These are phyloP conservation scores for Hydrocynus forskahlii DNA, from an alignment of 2,797 vertebrate genomes.

Conservation along the genomic window DNA sequence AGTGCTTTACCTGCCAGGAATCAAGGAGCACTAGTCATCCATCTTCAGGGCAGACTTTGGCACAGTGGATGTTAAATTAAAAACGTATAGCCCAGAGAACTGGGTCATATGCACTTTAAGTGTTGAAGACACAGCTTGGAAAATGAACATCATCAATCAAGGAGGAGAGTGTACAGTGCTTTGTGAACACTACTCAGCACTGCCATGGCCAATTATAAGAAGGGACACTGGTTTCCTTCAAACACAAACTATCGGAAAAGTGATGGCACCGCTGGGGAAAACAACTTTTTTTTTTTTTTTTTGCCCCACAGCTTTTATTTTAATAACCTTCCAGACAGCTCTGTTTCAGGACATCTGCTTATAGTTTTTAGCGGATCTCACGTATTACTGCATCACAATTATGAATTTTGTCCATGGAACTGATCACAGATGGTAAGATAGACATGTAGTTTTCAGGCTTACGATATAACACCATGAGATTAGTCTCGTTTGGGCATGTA, in stretches of 20 bases:
- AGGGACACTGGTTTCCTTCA: constrained; percentile 40
- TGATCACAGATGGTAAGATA: background rate
- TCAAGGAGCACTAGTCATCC: constrained; percentile 69
- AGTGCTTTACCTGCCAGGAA: constrained; percentile 67
- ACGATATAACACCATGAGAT: background rate
- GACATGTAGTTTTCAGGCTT: background rate
- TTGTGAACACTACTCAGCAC: constrained; percentile 37
- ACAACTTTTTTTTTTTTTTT: background rate
- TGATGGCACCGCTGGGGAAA: background rate
- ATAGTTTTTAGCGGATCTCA: background rate
- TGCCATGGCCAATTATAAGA: constrained; percentile 61
- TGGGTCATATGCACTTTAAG: constrained; percentile 66
- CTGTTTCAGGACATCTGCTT: background rate
- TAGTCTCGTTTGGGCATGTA: background rate
- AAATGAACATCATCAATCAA: constrained; percentile 80
- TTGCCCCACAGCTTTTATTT: constrained; percentile 3
- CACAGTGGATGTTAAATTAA: constrained; percentile 73
- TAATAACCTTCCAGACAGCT: constrained; percentile 6
- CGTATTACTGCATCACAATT: background rate
- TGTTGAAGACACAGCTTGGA: constrained; percentile 68
- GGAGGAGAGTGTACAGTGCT: constrained; percentile 39
- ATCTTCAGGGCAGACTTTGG: constrained; percentile 68
- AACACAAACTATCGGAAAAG: constrained; percentile 30
- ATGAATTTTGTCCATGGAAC: background rate
- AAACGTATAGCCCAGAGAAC: constrained; percentile 67